These are phyloP conservation scores for Cynopterus brachyotis DNA, from an alignment of 2,113 vertebrate genomes.

Conservation along the genomic window DNA sequence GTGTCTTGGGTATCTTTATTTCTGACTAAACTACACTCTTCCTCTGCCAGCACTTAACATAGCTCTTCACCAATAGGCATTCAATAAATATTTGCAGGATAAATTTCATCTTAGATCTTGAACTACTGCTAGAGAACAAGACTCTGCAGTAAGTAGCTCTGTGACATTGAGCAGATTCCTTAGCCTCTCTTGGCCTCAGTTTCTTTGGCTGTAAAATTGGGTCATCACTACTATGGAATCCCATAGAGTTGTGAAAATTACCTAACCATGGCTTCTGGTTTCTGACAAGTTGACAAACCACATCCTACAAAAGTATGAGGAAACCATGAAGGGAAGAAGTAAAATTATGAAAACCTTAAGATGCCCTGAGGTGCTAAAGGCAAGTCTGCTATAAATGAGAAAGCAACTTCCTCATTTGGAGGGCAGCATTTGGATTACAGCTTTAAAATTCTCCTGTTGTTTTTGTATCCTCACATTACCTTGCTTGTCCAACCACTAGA, in stretches of 20 bases:
- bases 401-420: neutral
- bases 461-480: neutral
- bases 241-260: neutral
- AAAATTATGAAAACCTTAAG: slow-evolving; percentile 14
- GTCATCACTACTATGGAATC: neutral
- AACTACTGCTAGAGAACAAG: slow-evolving; percentile 28
- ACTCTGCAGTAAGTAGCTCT: neutral
- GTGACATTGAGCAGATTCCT: neutral
- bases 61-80: neutral
- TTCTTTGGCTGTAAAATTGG: neutral
- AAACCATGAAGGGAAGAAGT: neutral
- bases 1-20: neutral
- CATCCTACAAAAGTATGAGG: slow-evolving; percentile 13
- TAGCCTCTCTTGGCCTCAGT: neutral
- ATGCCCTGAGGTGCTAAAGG: neutral
- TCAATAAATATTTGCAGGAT: slow-evolving; percentile 33
- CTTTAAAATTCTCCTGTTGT: neutral
- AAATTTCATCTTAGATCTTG: slow-evolving; percentile 30
- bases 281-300: slow-evolving; percentile 47
- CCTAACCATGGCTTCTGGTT: slow-evolving; percentile 19
- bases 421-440: neutral
- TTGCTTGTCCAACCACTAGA: neutral
- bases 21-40: neutral
- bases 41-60: neutral
- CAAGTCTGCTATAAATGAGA: neutral